phyloP scores from a whole-genome alignment of 2,113 vertebrate genomes.

The Atrichornis clamosus region DNA sequence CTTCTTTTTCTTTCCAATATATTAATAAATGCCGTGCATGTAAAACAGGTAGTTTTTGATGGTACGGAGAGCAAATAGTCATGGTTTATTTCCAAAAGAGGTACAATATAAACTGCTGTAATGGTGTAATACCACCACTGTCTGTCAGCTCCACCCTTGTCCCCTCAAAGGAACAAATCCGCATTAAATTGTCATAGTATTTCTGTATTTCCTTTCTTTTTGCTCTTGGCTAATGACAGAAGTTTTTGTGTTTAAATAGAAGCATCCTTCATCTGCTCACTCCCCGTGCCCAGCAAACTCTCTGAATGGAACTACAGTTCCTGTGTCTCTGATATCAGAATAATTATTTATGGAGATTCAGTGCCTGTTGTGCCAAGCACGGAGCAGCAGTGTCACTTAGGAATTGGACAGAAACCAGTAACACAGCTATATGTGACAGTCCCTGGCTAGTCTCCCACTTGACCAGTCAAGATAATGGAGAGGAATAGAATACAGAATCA shows the following conservation, averaged over 20 bases:
- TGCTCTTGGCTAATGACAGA: not conserved
- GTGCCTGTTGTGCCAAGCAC: not conserved
- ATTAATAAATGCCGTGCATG: not conserved
- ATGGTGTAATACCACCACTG: not conserved
- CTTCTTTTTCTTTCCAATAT: not conserved
- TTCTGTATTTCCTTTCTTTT: not conserved
- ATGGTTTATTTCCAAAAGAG: not conserved
- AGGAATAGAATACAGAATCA: not conserved
- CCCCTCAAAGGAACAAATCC: not conserved
- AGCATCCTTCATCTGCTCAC: not conserved
- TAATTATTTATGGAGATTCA: not conserved
- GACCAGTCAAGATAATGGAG: not conserved
- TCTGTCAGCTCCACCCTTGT: not conserved
- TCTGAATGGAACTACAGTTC: not conserved
- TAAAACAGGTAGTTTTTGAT: not conserved
- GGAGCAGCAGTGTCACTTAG: not conserved
- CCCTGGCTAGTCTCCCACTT: not conserved
- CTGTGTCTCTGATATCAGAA: constrained; percentile 10
- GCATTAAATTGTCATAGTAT: not conserved
- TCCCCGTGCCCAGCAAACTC: not conserved
- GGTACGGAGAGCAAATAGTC: not conserved
- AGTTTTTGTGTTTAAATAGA: constrained; percentile 25
- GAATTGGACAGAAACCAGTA: not conserved
- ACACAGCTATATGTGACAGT: not conserved
- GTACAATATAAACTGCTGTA: not conserved